These are phyloP conservation scores for Clinocottus analis DNA, from an alignment of 2,113 vertebrate species.

Conservation along the genomic window DNA sequence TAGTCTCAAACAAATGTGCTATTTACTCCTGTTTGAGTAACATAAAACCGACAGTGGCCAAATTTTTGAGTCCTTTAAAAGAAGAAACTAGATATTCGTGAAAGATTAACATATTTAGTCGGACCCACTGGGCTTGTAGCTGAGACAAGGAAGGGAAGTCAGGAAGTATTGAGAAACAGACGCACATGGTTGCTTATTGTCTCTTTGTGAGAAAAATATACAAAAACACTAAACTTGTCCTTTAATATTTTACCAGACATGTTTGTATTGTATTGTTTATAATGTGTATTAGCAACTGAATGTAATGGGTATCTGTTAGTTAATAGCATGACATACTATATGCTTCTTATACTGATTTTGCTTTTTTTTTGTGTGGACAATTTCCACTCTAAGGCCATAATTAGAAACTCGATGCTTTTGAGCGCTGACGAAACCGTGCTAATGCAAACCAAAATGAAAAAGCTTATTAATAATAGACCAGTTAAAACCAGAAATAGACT, in stretches of 20 bases:
- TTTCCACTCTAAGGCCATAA: constrained; percentile 36
- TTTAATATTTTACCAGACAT: neutral
- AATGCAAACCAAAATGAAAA: constrained; percentile 54
- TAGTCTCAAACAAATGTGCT: neutral
- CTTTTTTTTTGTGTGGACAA: constrained; percentile 10
- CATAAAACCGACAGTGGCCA: neutral
- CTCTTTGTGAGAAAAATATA: neutral
- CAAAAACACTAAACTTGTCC: neutral
- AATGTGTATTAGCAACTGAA: neutral
- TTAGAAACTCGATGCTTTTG: constrained; percentile 29
- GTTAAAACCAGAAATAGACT: constrained; percentile 37
- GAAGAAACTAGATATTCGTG: neutral
- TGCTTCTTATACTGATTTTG: neutral
- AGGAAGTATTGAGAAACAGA: neutral
- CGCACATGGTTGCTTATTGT: neutral
- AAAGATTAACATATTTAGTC: neutral
- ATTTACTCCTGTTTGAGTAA: neutral
- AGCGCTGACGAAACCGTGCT: constrained; percentile 29
- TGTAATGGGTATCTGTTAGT: neutral
- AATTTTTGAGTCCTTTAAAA: neutral
- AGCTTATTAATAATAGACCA: constrained; percentile 50
- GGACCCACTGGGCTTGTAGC: neutral
- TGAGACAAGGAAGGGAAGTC: neutral
- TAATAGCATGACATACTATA: neutral
- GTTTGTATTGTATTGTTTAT: neutral